These are phyloP conservation scores for Diabrotica balteata DNA, from an alignment of 2,888 invertebrate species.

Conservation along the genomic window DNA sequence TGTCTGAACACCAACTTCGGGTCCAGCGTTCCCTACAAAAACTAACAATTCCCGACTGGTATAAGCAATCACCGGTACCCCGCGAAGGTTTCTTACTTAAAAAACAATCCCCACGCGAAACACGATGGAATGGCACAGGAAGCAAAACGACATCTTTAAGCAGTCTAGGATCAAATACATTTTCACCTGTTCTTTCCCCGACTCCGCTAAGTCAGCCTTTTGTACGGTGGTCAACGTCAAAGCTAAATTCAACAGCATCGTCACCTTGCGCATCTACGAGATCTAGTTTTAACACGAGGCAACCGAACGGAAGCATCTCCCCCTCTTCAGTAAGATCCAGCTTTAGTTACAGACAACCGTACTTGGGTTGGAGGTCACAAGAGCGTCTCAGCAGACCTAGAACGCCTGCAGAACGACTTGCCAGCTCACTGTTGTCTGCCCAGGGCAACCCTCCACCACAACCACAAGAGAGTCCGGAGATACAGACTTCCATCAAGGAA, in stretches of 20 bases:
- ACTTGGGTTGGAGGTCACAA: slow-evolving; percentile 88
- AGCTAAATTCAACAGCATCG: slow-evolving; percentile 76
- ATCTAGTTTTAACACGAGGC: slow-evolving; percentile 72
- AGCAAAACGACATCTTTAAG: slow-evolving; percentile 88
- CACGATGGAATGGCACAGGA: slow-evolving; percentile 63
- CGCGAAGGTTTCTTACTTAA: slow-evolving; percentile 83
- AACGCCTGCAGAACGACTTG: slow-evolving; percentile 84
- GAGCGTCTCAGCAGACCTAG: slow-evolving; percentile 81
- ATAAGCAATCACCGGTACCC: slow-evolving; percentile 74
- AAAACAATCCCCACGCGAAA: slow-evolving; percentile 62
- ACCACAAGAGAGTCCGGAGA: slow-evolving; percentile 65
- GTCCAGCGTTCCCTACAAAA: slow-evolving; percentile 93
- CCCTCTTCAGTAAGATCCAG: slow-evolving; percentile 75
- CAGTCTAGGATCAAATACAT: slow-evolving; percentile 67
- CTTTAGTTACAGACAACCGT: slow-evolving; percentile 86
- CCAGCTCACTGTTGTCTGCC: slow-evolving; percentile 70
- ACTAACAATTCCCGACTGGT: slow-evolving; percentile 96
- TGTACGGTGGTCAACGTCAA: slow-evolving; percentile 77
- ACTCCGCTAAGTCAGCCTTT: slow-evolving; percentile 60
- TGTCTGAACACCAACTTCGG: slow-evolving; percentile 93
- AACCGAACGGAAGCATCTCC: slow-evolving; percentile 67
- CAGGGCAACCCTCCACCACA: slow-evolving; percentile 45
- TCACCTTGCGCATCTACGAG: slow-evolving; percentile 78
- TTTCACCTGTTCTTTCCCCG: slow-evolving; percentile 57
- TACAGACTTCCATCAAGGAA: slow-evolving; percentile 88